These are phyloP conservation scores for Drosophila paranaensis DNA, from an alignment of 2,888 invertebrate genomes.

Conservation along the genomic window DNA sequence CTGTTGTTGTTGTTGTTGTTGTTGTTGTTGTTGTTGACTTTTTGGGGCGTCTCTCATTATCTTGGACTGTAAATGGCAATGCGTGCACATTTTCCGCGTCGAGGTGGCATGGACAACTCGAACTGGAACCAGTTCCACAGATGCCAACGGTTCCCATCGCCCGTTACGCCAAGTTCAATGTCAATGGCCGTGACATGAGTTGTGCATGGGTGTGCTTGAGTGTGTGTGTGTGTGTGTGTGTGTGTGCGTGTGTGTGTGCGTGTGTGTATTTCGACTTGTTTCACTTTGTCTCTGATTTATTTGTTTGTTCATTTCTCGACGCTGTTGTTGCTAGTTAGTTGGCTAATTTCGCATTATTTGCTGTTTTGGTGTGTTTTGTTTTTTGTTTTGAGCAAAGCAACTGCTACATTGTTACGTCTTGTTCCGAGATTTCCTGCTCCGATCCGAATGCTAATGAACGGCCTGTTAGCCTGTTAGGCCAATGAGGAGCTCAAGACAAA, in stretches of 20 bases:
- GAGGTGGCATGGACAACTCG: slow-evolving; percentile 20
- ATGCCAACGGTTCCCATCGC: slow-evolving; percentile 10
- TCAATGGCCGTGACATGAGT: slow-evolving; percentile 63
- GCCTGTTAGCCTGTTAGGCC: neutral
- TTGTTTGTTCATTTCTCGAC: slow-evolving; percentile 12
- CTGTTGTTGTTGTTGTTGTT: neutral
- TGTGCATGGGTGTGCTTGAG: slow-evolving; percentile 11
- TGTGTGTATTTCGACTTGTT: slow-evolving; percentile 17
- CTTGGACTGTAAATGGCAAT: slow-evolving; percentile 39
- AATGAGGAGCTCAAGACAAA: neutral
- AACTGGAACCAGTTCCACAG: slow-evolving; percentile 13
- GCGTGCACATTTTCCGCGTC: slow-evolving; percentile 36
- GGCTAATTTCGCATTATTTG: slow-evolving; percentile 9
- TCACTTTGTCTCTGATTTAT: slow-evolving; percentile 40
- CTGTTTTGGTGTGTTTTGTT: neutral
- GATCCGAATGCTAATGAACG: slow-evolving; percentile 39
- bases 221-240: neutral
- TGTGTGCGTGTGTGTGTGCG: neutral
- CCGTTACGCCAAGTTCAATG: slow-evolving; percentile 66
- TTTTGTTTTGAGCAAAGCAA: slow-evolving; percentile 28
- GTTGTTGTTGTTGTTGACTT: slow-evolving; percentile 10
- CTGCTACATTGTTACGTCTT: slow-evolving; percentile 31
- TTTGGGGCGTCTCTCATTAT: slow-evolving; percentile 33
- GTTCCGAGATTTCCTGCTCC: slow-evolving; percentile 51
- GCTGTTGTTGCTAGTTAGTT: slow-evolving; percentile 2